These are phyloP conservation scores for Casuarius casuarius DNA, from an alignment of 2,113 vertebrate species.

Conservation along the genomic window DNA sequence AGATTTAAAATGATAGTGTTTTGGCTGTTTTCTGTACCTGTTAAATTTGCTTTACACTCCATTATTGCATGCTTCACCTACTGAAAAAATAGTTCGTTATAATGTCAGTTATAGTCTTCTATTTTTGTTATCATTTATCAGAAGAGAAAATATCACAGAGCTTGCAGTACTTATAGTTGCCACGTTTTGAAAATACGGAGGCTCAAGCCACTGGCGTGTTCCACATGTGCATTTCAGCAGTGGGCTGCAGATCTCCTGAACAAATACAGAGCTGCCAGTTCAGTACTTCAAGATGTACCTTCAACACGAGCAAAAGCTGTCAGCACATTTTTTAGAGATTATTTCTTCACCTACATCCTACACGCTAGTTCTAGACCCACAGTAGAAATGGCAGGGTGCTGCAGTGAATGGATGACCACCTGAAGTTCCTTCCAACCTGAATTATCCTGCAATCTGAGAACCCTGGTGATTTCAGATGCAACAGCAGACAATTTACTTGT, in stretches of 20 bases:
- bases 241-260: background rate
- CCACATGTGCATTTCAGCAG: background rate
- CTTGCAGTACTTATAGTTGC: background rate
- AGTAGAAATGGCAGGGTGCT: background rate
- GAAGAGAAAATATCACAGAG: background rate
- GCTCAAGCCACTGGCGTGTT: background rate
- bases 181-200: background rate
- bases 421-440: background rate
- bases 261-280: background rate
- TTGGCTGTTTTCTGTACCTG: background rate
- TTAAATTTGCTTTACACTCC: background rate
- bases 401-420: background rate
- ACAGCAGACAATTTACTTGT: background rate
- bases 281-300: background rate
- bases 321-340: background rate
- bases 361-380: too few relatives aligned
- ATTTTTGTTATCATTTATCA: background rate
- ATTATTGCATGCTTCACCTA: background rate
- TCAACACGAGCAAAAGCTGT: background rate
- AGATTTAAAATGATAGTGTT: background rate
- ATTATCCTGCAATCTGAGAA: background rate
- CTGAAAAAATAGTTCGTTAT: accelerated
- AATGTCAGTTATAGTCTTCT: background rate
- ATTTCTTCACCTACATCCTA: background rate
- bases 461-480: background rate